These are phyloP conservation scores for Sitophilus oryzae DNA, from an alignment of 1,140 invertebrate species.

Conservation along the genomic window DNA sequence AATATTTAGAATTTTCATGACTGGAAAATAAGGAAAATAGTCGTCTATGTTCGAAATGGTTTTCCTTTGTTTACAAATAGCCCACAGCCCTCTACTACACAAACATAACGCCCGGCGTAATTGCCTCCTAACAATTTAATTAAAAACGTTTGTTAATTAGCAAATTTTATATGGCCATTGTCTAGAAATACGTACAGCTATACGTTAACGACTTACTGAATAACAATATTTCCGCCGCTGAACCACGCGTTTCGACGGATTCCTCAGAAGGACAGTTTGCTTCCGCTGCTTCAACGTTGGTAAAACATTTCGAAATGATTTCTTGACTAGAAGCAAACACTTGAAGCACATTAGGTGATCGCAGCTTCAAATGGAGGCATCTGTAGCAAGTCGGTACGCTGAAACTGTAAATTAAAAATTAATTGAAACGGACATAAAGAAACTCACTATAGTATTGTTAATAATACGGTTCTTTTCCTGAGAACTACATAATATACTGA, in stretches of 20 bases:
- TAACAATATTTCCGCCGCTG: slow-evolving; percentile 48
- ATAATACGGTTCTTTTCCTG: too few relatives aligned
- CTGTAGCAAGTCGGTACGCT: slow-evolving; percentile 52
- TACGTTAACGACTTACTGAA: slow-evolving; percentile 48
- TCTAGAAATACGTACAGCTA: slow-evolving; percentile 12
- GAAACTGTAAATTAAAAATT: slow-evolving; percentile 43
- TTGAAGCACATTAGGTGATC: slow-evolving; percentile 58
- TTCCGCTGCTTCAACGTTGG: slow-evolving; percentile 53
- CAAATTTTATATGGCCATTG: slow-evolving; percentile 13
- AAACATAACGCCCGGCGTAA: too few relatives aligned
- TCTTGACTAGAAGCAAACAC: slow-evolving; percentile 57
- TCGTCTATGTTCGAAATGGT: too few relatives aligned
- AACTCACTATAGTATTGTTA: too few relatives aligned
- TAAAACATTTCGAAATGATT: slow-evolving; percentile 53
- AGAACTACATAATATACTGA: too few relatives aligned
- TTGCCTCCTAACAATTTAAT: too few relatives aligned
- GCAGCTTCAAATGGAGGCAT: slow-evolving; percentile 56
- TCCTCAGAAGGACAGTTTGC: slow-evolving; percentile 53
- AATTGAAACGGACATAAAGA: neutral
- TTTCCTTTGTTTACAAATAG: too few relatives aligned
- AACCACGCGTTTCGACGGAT: slow-evolving; percentile 44
- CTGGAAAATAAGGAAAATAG: too few relatives aligned
- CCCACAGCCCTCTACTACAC: too few relatives aligned
- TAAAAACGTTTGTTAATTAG: slow-evolving; percentile 12
- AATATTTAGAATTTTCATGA: too few relatives aligned